phyloP scores from a whole-genome alignment of 2,797 vertebrate species.

The Netta rufina region DNA sequence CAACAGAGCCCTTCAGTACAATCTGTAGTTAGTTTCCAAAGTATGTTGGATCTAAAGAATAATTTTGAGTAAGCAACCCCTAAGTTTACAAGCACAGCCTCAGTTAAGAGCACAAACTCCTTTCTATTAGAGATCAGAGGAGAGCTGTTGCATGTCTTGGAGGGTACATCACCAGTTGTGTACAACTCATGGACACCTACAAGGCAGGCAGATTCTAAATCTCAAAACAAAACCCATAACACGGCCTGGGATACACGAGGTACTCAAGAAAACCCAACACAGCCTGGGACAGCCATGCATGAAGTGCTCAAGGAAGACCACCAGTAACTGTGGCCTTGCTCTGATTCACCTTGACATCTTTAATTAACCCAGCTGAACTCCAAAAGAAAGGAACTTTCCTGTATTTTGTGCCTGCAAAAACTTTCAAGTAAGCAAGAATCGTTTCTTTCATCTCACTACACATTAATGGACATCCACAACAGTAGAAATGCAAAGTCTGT shows the following conservation, averaged over 20 bases:
- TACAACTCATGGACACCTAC: not conserved
- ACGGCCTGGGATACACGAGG: not conserved
- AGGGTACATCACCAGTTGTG: not conserved
- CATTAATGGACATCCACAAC: not conserved
- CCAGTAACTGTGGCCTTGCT: not conserved
- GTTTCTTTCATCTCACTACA: conserved; percentile 1
- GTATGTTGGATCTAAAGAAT: not conserved
- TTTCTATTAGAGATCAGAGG: not conserved
- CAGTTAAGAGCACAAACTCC: not conserved
- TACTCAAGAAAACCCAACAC: not conserved
- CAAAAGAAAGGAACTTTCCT: not conserved
- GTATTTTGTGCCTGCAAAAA: not conserved
- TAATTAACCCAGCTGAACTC: not conserved
- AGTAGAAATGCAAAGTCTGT: not conserved
- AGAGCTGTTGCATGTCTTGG: not conserved
- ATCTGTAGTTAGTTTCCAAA: not conserved
- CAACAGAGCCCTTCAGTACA: accelerated
- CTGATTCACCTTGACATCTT: not conserved
- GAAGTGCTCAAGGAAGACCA: not conserved
- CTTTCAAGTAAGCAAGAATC: not conserved
- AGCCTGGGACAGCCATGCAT: accelerated
- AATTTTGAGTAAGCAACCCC: not conserved
- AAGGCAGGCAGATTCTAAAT: not conserved
- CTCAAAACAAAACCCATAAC: no score
- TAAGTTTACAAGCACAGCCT: not conserved